Conservation (phyloP, 2,888 invertebrate genomes). For the Hyposoter didymator region DNA sequence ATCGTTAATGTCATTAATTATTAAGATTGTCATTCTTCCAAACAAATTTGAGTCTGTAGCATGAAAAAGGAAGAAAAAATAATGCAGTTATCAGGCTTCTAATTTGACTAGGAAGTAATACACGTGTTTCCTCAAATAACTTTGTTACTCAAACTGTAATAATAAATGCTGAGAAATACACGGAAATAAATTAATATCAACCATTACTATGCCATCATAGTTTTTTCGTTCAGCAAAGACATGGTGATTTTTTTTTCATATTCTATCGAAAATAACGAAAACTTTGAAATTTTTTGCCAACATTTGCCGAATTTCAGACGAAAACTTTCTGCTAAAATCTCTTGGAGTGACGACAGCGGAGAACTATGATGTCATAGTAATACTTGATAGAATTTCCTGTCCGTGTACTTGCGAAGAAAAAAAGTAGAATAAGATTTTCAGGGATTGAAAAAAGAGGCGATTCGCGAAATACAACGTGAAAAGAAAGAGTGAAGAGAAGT, state of each 20-base stretch:
- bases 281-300: too few relatives aligned
- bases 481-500: not conserved
- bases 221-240: too few relatives aligned
- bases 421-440: not conserved
- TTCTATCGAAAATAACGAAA: too few relatives aligned
- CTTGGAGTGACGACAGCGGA: too few relatives aligned
- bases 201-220: too few relatives aligned
- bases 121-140: not conserved
- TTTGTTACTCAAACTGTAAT: not conserved
- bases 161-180: not conserved
- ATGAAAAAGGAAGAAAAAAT: not conserved
- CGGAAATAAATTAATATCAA: not conserved
- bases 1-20: not conserved
- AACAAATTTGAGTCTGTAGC: not conserved
- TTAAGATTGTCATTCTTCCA: not conserved
- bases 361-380: too few relatives aligned
- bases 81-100: not conserved
- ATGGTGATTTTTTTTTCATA: too few relatives aligned
- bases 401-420: not conserved
- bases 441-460: not conserved
- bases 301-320: too few relatives aligned
- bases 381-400: too few relatives aligned
- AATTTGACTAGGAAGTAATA: slow-evolving; percentile 5
- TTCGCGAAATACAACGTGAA: not conserved
- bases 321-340: too few relatives aligned